phyloP scores from a whole-genome alignment of 2,113 vertebrate genomes.

The Etia nguti region DNA sequence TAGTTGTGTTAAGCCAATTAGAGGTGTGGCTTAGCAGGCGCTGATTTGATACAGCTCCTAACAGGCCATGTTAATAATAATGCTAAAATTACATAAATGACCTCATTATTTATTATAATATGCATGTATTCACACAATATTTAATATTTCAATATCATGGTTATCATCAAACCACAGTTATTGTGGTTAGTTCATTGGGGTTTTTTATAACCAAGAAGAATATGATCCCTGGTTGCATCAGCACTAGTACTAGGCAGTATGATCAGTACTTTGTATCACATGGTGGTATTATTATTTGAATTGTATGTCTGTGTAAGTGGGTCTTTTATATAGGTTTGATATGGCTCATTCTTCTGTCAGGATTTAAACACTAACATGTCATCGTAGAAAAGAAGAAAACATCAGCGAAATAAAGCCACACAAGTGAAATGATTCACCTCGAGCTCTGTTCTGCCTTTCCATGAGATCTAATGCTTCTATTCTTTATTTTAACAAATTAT shows the following conservation, averaged over 20 bases:
- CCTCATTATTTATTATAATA: not conserved
- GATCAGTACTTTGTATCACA: not conserved
- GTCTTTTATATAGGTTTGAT: not conserved
- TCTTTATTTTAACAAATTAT: no score
- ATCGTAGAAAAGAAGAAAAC: no score
- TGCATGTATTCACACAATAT: not conserved
- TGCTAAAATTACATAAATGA: not conserved
- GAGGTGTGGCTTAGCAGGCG: not conserved
- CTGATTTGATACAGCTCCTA: not conserved
- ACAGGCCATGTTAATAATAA: not conserved
- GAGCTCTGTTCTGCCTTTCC: no score
- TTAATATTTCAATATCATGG: not conserved
- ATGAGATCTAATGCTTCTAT: no score
- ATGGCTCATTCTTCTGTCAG: not conserved
- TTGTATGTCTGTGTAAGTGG: no score
- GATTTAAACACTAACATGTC: no score
- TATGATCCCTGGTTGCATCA: not conserved
- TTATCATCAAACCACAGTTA: not conserved
- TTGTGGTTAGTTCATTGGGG: not conserved
- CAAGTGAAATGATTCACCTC: no score
- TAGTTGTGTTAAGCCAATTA: not conserved
- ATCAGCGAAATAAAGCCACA: no score
- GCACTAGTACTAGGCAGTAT: not conserved
- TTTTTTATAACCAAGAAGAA: not conserved
- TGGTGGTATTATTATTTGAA: not conserved